These are phyloP conservation scores for Perodicticus potto DNA, from an alignment of 2,797 vertebrate species.

Conservation along the genomic window DNA sequence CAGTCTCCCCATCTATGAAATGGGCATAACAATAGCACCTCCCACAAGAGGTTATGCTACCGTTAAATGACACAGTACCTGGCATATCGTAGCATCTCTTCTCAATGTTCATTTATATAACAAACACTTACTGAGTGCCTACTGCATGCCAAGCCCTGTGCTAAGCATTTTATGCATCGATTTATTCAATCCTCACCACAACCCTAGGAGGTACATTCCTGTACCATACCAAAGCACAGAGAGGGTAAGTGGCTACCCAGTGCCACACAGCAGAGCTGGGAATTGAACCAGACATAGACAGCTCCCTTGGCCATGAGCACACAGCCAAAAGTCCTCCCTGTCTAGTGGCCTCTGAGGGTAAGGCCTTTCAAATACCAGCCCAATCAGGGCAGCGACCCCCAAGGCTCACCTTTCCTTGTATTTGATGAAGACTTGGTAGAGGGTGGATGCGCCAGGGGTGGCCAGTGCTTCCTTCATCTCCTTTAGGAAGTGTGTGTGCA, in stretches of 20 bases:
- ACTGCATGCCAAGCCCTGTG: background rate
- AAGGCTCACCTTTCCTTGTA: slow-evolving; percentile 93
- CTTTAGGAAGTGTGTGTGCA: slow-evolving; percentile 89
- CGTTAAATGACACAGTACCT: background rate
- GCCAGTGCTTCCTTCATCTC: slow-evolving; percentile 90
- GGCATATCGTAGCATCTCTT: background rate
- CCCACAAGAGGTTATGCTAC: fast-evolving
- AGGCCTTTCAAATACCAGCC: background rate
- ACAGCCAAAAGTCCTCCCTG: background rate
- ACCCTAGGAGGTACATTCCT: background rate
- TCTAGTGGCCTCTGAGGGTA: background rate
- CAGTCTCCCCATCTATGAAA: slow-evolving; percentile 14
- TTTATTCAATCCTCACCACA: background rate
- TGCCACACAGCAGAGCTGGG: background rate
- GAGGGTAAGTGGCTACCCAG: background rate
- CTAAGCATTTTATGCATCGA: background rate
- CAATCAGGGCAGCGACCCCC: background rate
- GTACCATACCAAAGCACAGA: background rate
- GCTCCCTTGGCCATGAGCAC: background rate
- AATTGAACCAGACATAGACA: background rate
- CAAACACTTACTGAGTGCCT: background rate
- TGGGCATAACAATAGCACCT: background rate
- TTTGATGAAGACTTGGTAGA: slow-evolving; percentile 93
- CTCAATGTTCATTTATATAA: background rate
- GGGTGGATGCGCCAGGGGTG: slow-evolving; percentile 84